phyloP scores from a whole-genome alignment of 1,140 invertebrate species.

The Lepeophtheirus salmonis region DNA sequence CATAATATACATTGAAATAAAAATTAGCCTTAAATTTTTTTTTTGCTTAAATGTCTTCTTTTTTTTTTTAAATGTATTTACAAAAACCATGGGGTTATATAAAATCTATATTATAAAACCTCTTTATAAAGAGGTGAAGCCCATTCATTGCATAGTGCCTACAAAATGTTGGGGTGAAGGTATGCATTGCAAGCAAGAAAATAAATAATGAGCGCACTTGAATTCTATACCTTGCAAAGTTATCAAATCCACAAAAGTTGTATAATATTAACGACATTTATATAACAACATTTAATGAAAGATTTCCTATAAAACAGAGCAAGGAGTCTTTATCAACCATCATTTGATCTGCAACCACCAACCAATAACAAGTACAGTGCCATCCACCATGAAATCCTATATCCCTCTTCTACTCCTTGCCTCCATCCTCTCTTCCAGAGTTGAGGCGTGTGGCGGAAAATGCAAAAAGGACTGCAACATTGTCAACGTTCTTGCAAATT shows the following conservation, averaged over 20 bases:
- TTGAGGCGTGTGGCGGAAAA: background rate
- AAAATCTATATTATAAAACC: background rate
- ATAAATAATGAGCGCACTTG: too few relatives aligned
- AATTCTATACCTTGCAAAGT: background rate
- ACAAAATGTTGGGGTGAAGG: background rate
- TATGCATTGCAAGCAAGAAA: background rate
- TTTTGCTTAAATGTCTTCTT: background rate
- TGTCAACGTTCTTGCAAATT: background rate
- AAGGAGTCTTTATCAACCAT: background rate
- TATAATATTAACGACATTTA: background rate
- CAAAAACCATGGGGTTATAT: background rate
- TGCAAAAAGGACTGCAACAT: background rate
- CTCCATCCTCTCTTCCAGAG: background rate
- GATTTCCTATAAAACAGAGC: background rate
- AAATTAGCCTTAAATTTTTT: background rate
- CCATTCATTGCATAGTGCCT: background rate
- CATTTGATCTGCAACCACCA: background rate
- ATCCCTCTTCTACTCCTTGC: background rate
- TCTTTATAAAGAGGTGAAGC: background rate
- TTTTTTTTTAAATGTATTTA: background rate
- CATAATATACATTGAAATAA: background rate
- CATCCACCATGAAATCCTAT: too few relatives aligned
- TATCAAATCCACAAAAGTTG: background rate
- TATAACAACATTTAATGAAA: background rate
- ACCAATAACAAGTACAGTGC: too few relatives aligned